These are phyloP conservation scores for Anhinga rufa DNA, from an alignment of 2,113 vertebrate species.

Conservation along the genomic window DNA sequence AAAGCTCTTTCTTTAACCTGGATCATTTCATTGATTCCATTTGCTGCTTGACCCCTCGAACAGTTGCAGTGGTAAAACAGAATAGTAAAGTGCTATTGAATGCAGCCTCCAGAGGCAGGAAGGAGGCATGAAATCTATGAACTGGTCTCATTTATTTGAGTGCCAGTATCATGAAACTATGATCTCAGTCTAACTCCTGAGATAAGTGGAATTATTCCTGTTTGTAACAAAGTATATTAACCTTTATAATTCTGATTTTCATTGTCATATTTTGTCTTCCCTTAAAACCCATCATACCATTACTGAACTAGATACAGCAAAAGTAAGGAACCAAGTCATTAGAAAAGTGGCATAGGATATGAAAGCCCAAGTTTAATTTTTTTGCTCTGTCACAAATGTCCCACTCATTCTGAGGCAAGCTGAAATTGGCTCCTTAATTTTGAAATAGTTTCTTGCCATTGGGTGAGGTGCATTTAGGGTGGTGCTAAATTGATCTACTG, in stretches of 20 bases:
- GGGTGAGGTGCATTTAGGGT: not conserved
- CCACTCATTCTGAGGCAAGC: not conserved
- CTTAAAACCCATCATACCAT: not conserved
- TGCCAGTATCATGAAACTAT: not conserved
- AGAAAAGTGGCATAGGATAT: not conserved
- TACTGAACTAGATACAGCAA: not conserved
- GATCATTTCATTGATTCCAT: not conserved
- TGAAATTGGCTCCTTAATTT: not conserved
- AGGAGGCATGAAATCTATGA: not conserved
- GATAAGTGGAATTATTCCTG: not conserved
- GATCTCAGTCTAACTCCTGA: not conserved
- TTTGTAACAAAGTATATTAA: not conserved
- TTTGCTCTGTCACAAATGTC: not conserved
- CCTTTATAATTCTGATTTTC: not conserved
- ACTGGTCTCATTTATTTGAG: not conserved
- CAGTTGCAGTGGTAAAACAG: not conserved
- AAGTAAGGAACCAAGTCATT: not conserved
- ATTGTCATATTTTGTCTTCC: not conserved
- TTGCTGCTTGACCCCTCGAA: not conserved
- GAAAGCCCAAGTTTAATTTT: not conserved
- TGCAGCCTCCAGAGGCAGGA: not conserved
- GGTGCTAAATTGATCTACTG: not conserved
- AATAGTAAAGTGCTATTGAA: not conserved
- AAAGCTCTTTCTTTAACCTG: not conserved
- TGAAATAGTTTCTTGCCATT: not conserved